Conservation (phyloP, 1,140 invertebrate species). For the Antheraea mylitta region DNA sequence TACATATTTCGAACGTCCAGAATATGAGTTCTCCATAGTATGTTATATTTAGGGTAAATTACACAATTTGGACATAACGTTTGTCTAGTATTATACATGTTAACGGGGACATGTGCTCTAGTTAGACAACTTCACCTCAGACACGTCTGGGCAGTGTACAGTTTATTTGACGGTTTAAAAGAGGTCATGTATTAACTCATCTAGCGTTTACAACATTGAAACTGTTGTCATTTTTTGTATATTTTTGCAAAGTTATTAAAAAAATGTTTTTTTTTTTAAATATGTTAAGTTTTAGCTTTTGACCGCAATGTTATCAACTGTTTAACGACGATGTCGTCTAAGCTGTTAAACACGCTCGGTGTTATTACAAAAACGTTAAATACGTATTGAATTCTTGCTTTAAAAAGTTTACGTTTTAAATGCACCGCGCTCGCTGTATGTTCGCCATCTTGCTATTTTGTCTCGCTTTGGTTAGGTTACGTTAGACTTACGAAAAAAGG, state of each 20-base stretch:
- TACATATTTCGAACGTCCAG: too few relatives aligned
- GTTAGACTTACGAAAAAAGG: too few relatives aligned
- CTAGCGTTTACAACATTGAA: not conserved
- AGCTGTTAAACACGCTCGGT: too few relatives aligned
- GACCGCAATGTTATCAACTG: too few relatives aligned
- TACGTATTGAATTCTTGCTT: too few relatives aligned
- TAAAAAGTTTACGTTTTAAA: too few relatives aligned
- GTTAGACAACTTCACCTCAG: constrained; percentile 4
- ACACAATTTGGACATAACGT: not conserved
- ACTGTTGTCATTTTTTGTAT: not conserved
- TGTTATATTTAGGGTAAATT: not conserved
- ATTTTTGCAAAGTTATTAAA: not conserved
- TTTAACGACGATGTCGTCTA: too few relatives aligned
- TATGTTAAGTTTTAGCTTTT: too few relatives aligned
- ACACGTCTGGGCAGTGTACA: constrained; percentile 6
- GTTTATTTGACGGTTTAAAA: constrained; percentile 6
- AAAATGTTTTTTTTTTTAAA: not conserved
- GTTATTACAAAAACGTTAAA: too few relatives aligned
- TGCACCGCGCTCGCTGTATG: too few relatives aligned
- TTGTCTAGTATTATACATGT: constrained; percentile 3
- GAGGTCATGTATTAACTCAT: not conserved
- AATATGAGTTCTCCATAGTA: not conserved
- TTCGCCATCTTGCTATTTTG: too few relatives aligned
- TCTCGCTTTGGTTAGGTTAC: too few relatives aligned
- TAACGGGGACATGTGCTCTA: constrained; percentile 12